phyloP scores from a whole-genome alignment of 2,888 invertebrate genomes.

The Dendrolimus houi region DNA sequence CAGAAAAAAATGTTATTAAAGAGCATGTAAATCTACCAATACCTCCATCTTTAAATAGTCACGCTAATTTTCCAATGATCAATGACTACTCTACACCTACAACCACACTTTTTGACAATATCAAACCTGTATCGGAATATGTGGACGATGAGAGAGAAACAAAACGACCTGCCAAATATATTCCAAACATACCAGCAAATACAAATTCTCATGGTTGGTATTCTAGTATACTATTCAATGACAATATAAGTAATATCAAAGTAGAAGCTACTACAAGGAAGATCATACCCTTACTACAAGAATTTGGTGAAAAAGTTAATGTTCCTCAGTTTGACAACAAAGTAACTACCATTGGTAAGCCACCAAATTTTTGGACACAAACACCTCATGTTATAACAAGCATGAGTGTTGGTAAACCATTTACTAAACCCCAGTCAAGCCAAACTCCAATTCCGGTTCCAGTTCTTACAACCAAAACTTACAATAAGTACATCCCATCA shows the following conservation, averaged over 20 bases:
- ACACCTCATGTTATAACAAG: constrained; percentile 27
- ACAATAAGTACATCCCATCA: constrained; percentile 50
- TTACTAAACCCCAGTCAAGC: constrained; percentile 27
- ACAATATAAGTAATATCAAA: constrained; percentile 50
- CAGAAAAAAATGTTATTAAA: constrained; percentile 12
- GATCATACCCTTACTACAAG: constrained; percentile 53
- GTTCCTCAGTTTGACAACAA: constrained; percentile 57
- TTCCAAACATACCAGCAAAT: constrained; percentile 56
- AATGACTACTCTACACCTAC: constrained; percentile 35
- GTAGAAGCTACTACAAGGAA: constrained; percentile 58
- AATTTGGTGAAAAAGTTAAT: constrained; percentile 38
- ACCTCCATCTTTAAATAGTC: constrained; percentile 49
- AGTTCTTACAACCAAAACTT: constrained; percentile 35
- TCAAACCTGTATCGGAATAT: constrained; percentile 40
- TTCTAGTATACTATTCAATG: constrained; percentile 46
- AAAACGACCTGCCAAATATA: constrained; percentile 49
- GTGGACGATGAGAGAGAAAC: constrained; percentile 26
- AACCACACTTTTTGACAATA: constrained; percentile 15
- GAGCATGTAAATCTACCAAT: constrained; percentile 19
- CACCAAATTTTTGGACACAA: constrained; percentile 54
- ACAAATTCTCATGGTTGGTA: constrained; percentile 71
- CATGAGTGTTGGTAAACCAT: constrained; percentile 54
- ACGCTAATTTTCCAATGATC: constrained; percentile 68
- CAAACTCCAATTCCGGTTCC: constrained; percentile 8
- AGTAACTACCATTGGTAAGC: constrained; percentile 52